Evolutionary conservation across 1,140 invertebrate genomes (phyloP), one percentile per base, ranked within the genome.

Genomic region (Drosophila busckii): DNA sequence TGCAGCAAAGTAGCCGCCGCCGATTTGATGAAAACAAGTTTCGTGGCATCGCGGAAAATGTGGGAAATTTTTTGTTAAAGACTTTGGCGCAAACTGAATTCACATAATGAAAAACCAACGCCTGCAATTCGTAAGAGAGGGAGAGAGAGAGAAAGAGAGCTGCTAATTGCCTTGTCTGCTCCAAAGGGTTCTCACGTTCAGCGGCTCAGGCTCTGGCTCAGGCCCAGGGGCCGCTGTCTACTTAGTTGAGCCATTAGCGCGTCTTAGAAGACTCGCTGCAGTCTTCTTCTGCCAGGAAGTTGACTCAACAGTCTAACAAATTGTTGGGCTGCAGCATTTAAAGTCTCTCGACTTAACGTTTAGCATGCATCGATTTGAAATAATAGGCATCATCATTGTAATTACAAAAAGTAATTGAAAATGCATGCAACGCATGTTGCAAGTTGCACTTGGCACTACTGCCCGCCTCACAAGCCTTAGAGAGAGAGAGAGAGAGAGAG

Each of bases 361-460:
- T 15, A 6, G n/a, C 5, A 20, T 22, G 4, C n/a, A n/a, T n/a
- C n/a, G 16, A 15, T 28, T 42, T 4, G 22, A 15, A 23, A 59
- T 44, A 38, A 25, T 42, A 59, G 53, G 26, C 22, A 28, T 25
- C 17, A 50, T 58, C 44, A 38, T 58, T 25, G 37, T 31, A 41
- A 50, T 31, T 44, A 29, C 28, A 22, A 46, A n/a, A n/a, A n/a
- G n/a, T n/a, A n/a, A n/a, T n/a, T n/a, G n/a, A n/a, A n/a, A n/a
- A n/a, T n/a, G n/a, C n/a, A n/a, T n/a, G 10, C 17, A 3, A 7
- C 35, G 22, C 15, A 17, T 19, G 9, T 9, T 20, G 19, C 32
- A n/a, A n/a, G n/a, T n/a, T 70, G 65, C 61, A 71, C 70, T 75
- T 75, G 70, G 64, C 64, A 71, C 68, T 73, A 73, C 50, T 73